Base-by-base conservation (phyloP, 1,140 invertebrate genomes). In the Panagrolaimus sp. region DNA sequence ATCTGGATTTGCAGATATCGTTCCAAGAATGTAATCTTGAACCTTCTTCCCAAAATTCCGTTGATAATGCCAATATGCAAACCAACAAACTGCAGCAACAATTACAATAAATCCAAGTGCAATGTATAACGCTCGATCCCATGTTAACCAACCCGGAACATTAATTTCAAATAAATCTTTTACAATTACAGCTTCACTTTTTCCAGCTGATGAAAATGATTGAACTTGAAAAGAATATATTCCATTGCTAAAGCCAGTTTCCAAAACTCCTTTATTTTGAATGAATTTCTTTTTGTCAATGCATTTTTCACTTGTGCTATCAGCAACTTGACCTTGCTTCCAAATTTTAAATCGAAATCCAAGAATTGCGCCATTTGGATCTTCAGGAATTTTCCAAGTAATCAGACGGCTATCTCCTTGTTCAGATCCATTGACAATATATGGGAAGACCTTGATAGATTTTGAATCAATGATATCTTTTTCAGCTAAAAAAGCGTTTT, bases 161-260 rank as follows among this genome's bases (percentile, higher is more conserved):
- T 76, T 87, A 68, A 87, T 85, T 78, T 92, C 89, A 57, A 86
- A 82, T 72, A 92, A 88, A 80, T 88, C 88, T 27, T 86, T 81
- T 0, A 84, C 70, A 5, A 85, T 74, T 0, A 91, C 90, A 71
- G 87, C 89, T 61, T 88, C 87, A 9, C 91, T 91, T 63, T 87
- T 85, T 7, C 89, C 90, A 23, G 89, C 89, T 47, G 93, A 84
- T 3, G 92, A 91, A 27, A 88, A 89, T 14, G 92, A 90, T 44
- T 88, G 87, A 0, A 96, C 86, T 65, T 87, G 85, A 13, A 92
- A 77, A 25, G 89, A 90, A 83, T 96, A 96, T 83, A 91, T 92
- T 4, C 93, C 93, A 65, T 91, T 85, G n/a, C 85, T 79, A 0
- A 95, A 70, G n/a, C 77, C 76, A 11, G 25, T 9, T 44, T 83